Evolutionary conservation across 2,797 vertebrate genomes (phyloP).

Genomic region (Tapera naevia): DNA sequence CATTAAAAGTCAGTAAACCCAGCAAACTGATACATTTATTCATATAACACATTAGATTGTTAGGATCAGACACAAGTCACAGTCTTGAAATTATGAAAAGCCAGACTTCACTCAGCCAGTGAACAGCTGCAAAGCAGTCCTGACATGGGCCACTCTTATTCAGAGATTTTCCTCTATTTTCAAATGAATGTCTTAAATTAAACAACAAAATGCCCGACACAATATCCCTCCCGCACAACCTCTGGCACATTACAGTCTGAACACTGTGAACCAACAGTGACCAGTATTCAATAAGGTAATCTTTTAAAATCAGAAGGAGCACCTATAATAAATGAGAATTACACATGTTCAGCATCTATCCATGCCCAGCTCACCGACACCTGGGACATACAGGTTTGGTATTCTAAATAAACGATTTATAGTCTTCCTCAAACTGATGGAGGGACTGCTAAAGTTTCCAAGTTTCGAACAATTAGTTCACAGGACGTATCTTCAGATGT

Average conservation of each 20-base stretch:
- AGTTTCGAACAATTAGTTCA: rapidly evolving
- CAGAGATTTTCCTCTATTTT: neutral
- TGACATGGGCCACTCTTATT: neutral
- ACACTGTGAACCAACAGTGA: neutral
- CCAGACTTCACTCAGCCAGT: neutral
- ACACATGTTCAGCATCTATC: neutral
- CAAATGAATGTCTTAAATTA: neutral
- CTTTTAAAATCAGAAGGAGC: neutral
- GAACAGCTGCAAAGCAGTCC: neutral
- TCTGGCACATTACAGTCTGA: neutral
- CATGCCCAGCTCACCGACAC: neutral
- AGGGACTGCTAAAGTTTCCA: neutral
- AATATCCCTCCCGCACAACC: neutral
- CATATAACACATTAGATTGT: neutral
- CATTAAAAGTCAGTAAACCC: neutral
- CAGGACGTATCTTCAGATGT: neutral
- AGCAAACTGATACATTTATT: neutral
- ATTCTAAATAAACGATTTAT: neutral
- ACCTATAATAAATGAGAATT: neutral
- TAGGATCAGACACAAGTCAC: neutral
- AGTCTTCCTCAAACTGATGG: neutral
- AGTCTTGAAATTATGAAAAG: neutral
- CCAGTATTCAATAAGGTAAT: neutral
- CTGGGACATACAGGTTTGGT: neutral
- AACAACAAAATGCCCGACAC: neutral